Base-by-base conservation (phyloP, 2,113 vertebrate species). In the Microcebus griseorufus region DNA sequence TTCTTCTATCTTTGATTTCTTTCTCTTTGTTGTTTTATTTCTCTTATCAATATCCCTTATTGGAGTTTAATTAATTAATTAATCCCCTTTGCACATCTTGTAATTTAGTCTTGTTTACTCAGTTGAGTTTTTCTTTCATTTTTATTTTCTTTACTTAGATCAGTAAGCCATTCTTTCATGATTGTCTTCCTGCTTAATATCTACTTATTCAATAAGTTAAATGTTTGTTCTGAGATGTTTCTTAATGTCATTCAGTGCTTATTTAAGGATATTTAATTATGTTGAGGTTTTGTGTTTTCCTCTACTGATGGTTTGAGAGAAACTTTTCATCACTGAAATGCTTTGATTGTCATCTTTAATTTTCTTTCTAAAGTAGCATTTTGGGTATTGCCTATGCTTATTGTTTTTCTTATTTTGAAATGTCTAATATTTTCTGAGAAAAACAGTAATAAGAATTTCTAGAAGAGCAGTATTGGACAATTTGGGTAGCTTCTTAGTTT, bases 71-170 rank as follows among this genome's bases (percentile, higher is more conserved):
- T 45, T 45, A 45, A 45, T 45, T 45, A 45, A 45, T 45, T 45
- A 70, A 79, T 72, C 22, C 67, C 27, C 10, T 13, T 81, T 60
- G 14, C 23, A 45, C 17, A 72, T 25, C 14, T 84, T 65, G 5
- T 13, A 25, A 53, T 55, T 89, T 89, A 73, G 48, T 53, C 3
- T 65, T 92, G 32, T 65, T 9, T 82, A 29, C 37, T 3, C 2
- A 65, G 2, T 42, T 34, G 6, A 64, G 12, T 82, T 37, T 64
- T 69, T 78, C 27, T 32, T 25, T 79, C 45, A n/a, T 42, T 29
- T 76, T 93, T 87, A 20, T 37, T 11, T 82, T 93, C 32, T 89
- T 94, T 45, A 34, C 48, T 79, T 90, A 13, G 20, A 82, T 96
- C 13, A 48, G 48, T 85, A 67, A 80, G 2, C 10, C 6, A 27